These are phyloP conservation scores for Tinea trinotella DNA, from an alignment of 2,888 invertebrate species.

Conservation along the genomic window DNA sequence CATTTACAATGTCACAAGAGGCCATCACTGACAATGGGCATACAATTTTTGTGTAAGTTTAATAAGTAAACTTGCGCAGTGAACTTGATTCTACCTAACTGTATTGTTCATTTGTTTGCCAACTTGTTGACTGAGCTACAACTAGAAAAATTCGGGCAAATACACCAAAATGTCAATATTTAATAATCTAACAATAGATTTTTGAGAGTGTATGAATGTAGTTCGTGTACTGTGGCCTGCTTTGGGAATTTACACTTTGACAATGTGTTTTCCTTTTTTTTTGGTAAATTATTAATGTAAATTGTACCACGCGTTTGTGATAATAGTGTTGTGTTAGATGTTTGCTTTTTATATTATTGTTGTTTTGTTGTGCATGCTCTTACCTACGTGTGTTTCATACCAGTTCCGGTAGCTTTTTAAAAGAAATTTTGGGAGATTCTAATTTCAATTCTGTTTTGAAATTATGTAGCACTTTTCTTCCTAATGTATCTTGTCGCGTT, in stretches of 20 bases:
- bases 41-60: not conserved
- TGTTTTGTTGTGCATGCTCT: not conserved
- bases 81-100: conserved; percentile 3
- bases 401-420: no score
- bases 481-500: no score
- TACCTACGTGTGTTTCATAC: not conserved
- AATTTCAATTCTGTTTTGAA: no score
- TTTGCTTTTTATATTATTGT: not conserved
- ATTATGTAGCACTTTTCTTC: no score
- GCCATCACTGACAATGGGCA: not conserved
- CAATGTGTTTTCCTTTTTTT: not conserved
- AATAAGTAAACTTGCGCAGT: not conserved
- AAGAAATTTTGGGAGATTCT: no score
- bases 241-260: not conserved
- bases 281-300: not conserved
- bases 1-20: no score
- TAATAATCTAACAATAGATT: not conserved
- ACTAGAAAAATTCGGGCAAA: conserved; percentile 12
- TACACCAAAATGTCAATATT: not conserved
- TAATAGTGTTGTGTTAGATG: no score
- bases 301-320: conserved; percentile 2
- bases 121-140: conserved; percentile 10
- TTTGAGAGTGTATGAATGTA: not conserved
- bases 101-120: conserved; percentile 10
- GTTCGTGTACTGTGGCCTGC: conserved; percentile 3